Base-by-base conservation (phyloP, 2,888 invertebrate genomes). In the Philaethria dido region DNA sequence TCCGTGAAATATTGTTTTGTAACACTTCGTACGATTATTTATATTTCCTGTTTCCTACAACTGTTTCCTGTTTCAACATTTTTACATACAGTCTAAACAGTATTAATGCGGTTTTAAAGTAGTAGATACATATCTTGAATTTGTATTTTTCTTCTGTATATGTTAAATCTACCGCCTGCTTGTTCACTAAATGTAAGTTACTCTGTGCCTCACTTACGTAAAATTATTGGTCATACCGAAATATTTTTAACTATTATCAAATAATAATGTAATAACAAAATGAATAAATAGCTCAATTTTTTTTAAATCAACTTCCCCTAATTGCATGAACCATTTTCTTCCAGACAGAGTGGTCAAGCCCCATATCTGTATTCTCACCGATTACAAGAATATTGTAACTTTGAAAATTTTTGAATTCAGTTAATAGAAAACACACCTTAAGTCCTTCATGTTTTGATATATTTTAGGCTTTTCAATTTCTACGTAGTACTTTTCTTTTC, bases 221-320 rank as follows among this genome's bases (percentile, higher is more conserved):
- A n/a, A n/a, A n/a, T n/a, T n/a, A n/a, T n/a, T n/a, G n/a, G n/a
- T n/a, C n/a, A n/a, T n/a, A n/a, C n/a, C n/a, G n/a, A n/a, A n/a
- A n/a, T n/a, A n/a, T n/a, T n/a, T 44, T n/a, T 16, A 44, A 0
- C n/a, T 18, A 16, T 8, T 6, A 16, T 22, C 6, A 11, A 47
- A 4, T 47, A 45, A 18, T 9, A 18, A 8, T 18, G 0, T 18
- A 9, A 11, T 47, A 44, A 9, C 5, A 18, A 47, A 22, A 39
- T 22, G 11, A n/a, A 39, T 55, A 20, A 20, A 0, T 14, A 2
- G 42, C 3, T 4, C 22, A 16, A 25, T 42, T 16, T n/a, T n/a
- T 29, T 45, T n/a, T 6, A 45, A 13, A 16, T 16, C 60, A 11
- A 39, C 16, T 77, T 76, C 75, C 77, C 76, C 16, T 59, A 64